These are phyloP conservation scores for Eucidaris tribuloides DNA, from an alignment of 35 echinoderm and acorn worm species.

Conservation along the genomic window DNA sequence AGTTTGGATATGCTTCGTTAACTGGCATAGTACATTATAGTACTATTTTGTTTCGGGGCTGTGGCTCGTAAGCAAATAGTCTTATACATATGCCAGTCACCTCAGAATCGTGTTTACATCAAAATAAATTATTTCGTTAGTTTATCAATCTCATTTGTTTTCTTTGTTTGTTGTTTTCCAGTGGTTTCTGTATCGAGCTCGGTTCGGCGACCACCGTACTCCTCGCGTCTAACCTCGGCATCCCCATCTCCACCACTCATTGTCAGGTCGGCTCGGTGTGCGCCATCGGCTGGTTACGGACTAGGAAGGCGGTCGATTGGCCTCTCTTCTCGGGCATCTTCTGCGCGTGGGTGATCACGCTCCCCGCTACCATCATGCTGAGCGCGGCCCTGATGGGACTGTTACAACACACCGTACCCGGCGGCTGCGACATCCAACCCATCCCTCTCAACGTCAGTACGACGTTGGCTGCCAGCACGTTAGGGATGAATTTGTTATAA, in stretches of 20 bases:
- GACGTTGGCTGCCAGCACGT: not conserved
- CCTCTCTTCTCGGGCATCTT: conserved; percentile 57
- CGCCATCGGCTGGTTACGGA: conserved; percentile 48
- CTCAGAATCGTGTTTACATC: not conserved
- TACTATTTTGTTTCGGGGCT: not conserved
- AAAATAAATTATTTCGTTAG: not conserved
- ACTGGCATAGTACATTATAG: not conserved
- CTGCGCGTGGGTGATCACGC: conserved; percentile 55
- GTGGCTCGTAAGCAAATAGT: not conserved
- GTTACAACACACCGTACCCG: conserved; percentile 49
- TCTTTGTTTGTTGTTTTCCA: not conserved
- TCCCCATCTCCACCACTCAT: conserved; percentile 73
- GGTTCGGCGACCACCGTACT: conserved; percentile 70
- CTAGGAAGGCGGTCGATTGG: conserved; percentile 46
- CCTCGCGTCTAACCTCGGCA: conserved; percentile 61
- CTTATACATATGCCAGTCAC: not conserved
- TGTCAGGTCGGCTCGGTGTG: conserved; percentile 71
- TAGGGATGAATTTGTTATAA: too few relatives aligned
- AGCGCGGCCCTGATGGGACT: conserved; percentile 65
- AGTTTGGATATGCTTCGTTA: not conserved
- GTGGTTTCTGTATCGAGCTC: conserved; percentile 65
- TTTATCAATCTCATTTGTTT: not conserved
- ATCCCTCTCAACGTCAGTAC: not conserved
- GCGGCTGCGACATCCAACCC: conserved; percentile 13
- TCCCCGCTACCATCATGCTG: conserved; percentile 45